Evolutionary conservation across 2,113 vertebrate genomes (phyloP).

Genomic region (Cyanoramphus novaezelandiae): DNA sequence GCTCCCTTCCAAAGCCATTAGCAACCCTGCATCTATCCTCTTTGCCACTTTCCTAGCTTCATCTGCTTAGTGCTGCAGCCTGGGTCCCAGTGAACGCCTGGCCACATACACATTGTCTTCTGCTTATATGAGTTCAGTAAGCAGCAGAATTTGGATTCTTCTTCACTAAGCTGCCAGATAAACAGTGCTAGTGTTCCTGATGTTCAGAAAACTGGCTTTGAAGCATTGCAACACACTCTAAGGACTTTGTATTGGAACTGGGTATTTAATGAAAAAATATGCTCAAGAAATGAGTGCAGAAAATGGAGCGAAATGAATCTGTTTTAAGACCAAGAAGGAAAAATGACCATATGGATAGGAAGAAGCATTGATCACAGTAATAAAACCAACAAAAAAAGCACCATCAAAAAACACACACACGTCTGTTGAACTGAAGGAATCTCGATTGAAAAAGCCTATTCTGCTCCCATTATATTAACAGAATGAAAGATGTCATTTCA

Average conservation of each 20-base stretch:
- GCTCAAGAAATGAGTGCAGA: neutral
- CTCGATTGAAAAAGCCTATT: neutral
- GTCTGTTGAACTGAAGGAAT: neutral
- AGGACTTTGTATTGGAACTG: neutral
- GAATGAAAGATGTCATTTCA: neutral
- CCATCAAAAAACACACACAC: neutral
- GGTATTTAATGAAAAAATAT: neutral
- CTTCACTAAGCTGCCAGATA: neutral
- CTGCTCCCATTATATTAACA: neutral
- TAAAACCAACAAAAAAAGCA: neutral
- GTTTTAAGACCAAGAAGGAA: neutral
- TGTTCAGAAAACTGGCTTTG: neutral
- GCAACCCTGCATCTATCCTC: neutral
- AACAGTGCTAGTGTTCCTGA: neutral
- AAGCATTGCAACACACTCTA: neutral
- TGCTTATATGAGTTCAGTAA: neutral
- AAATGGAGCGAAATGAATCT: neutral
- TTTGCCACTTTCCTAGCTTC: neutral
- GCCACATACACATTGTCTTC: accelerated
- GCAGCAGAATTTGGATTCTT: neutral
- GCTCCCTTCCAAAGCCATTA: neutral
- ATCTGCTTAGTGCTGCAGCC: neutral
- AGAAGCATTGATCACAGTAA: neutral
- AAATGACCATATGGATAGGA: neutral
- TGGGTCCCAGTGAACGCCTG: neutral